Percentiles rank a stretch among this genome's conserved stretches.
phyloP scores from a whole-genome alignment of 2,113 vertebrate species.

The Percopsis transmontana region DNA sequence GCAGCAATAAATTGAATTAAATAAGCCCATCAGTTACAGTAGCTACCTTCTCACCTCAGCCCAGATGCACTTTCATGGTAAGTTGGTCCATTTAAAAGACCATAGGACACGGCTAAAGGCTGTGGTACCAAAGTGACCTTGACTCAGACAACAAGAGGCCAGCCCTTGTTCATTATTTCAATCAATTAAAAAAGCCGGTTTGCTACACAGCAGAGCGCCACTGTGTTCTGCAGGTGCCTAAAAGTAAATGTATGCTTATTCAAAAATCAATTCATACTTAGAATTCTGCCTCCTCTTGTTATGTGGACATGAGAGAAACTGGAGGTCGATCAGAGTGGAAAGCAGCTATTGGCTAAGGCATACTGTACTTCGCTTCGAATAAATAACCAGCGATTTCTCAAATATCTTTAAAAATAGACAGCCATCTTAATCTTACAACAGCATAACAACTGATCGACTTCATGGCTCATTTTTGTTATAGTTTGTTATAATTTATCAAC shows the following conservation, averaged over 20 bases:
- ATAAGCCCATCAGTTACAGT: conserved; percentile 80
- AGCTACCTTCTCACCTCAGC: conserved; percentile 74
- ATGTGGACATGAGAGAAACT: conserved; percentile 58
- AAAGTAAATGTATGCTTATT: conserved; percentile 81
- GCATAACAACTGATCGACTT: conserved; percentile 1
- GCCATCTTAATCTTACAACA: conserved; percentile 13
- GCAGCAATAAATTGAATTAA: conserved; percentile 77
- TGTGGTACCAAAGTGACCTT: conserved; percentile 69
- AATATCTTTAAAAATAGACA: conserved; percentile 15
- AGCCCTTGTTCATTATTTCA: conserved; percentile 70
- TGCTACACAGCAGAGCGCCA: conserved; percentile 58
- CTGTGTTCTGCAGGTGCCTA: conserved; percentile 67
- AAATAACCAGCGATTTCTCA: conserved; percentile 32
- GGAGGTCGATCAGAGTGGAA: conserved; percentile 57
- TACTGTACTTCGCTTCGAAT: conserved; percentile 42
- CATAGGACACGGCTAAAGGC: conserved; percentile 49
- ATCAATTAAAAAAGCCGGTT: conserved; percentile 80
- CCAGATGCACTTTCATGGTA: conserved; percentile 76
- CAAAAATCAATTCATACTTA: conserved; percentile 74
- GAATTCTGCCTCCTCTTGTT: conserved; percentile 56
- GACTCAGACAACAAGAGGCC: conserved; percentile 58
- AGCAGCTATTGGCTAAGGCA: conserved; percentile 30
- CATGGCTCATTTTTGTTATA: conserved; percentile 11
- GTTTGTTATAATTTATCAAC: not conserved
- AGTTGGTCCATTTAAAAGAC: conserved; percentile 69